phyloP scores from a whole-genome alignment of 2,888 invertebrate species.

The Caprella mutica region DNA sequence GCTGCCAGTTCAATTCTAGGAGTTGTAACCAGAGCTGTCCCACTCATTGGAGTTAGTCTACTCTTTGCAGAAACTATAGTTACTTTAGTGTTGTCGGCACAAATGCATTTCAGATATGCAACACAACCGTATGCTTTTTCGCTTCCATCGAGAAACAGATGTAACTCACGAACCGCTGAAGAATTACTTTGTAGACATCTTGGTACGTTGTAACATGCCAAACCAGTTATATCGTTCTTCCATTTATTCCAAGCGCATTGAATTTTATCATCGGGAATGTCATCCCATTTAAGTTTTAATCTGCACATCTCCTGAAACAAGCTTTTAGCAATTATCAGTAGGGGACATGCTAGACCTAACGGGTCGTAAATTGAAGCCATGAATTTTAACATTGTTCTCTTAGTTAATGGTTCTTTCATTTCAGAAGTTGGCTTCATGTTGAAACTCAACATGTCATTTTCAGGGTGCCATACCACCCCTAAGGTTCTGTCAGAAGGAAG shows the following conservation, averaged over 20 bases:
- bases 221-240: neutral
- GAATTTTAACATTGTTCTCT: neutral
- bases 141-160: neutral
- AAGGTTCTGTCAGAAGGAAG: neutral
- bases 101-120: neutral
- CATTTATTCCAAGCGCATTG: neutral
- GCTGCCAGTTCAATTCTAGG: neutral
- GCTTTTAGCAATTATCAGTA: neutral
- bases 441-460: neutral
- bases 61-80: neutral
- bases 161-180: neutral
- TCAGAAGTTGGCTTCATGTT: neutral
- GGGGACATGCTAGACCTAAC: neutral
- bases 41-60: neutral
- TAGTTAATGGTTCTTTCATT: neutral
- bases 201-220: neutral
- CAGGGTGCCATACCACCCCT: conserved; percentile 8
- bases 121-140: neutral
- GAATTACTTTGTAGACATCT: too few relatives aligned
- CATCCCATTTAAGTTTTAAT: neutral
- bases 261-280: neutral
- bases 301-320: neutral
- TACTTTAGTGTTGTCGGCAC: neutral
- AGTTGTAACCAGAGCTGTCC: neutral
- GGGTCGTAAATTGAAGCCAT: neutral